A percentile compares a stretch with the other conserved stretches of the same genome.
Evolutionary conservation across 2,113 vertebrate genomes (phyloP).

Genomic region (Eulacestoma nigropectus): DNA sequence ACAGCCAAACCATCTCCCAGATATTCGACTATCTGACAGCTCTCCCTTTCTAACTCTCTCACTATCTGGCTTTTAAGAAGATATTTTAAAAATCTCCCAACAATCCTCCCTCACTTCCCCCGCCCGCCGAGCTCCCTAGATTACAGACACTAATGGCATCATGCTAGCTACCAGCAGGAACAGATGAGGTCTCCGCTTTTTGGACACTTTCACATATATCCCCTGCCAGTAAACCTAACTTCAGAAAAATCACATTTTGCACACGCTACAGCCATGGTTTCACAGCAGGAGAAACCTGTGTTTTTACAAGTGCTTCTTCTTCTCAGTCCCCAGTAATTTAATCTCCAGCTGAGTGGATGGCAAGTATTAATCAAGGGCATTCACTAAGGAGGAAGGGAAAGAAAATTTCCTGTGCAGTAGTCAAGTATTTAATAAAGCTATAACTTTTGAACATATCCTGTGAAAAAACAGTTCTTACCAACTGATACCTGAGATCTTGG

Average conservation of each 20-base stretch:
- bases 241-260: neutral
- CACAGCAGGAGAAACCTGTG: neutral
- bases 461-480: neutral
- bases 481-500: neutral
- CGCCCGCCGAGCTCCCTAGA: accelerated
- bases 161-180: neutral
- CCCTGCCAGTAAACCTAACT: neutral
- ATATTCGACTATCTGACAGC: neutral
- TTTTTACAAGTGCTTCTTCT: neutral
- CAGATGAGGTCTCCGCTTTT: neutral
- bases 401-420: neutral
- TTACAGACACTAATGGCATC: neutral
- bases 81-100: neutral
- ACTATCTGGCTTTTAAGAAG: neutral
- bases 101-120: neutral
- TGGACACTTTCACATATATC: neutral
- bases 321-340: neutral
- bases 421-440: neutral
- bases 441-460: neutral
- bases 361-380: neutral
- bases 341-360: neutral
- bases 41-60: neutral
- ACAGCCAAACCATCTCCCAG: conserved; percentile 6
- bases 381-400: neutral
- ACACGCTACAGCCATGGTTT: neutral